Evolutionary conservation across 2,888 invertebrate species (phyloP), one percentile per base, ranked within the genome.

Genomic region (Stenodema calcarata): DNA sequence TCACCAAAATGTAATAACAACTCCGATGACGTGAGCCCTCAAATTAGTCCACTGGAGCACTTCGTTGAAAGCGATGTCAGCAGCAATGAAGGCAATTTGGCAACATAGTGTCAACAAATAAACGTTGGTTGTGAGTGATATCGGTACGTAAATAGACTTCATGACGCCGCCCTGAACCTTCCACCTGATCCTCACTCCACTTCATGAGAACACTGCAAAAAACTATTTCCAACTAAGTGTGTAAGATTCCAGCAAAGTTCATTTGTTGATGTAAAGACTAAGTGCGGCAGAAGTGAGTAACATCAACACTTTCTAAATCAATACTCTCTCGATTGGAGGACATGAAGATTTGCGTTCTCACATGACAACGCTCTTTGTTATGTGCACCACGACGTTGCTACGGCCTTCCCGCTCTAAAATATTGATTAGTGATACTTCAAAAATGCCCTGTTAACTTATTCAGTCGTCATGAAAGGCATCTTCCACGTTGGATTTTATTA

Each of bases 21-120:
- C 12, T 27, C 16, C 18, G 30, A 75, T 44, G 47, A 27, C n/a
- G 30, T 27, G 2, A 2, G 14, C 14, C 27, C 84, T 73, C 28
- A 84, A 28, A n/a, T 41, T 16, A 3, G 78, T n/a, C 86, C 78
- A 78, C 23, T 86, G 76, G n/a, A 69, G 18, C 50, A 78, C 11
- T 54, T 86, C 86, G 78, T 86, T 86, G 78, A 86, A 47, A 41
- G 78, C 54, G 54, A 86, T 54, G 69, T 86, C 86, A 12, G 28
- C 16, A 28, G 12, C 86, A 30, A 86, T 76, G 76, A 86, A 86
- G 30, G 41, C 16, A 16, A 78, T 86, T 86, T 86, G 76, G 27
- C 1, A n/a, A 14, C 35, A 14, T 16, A 86, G 23, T 9, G 86
- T 86, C 50, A 50, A 18, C 11, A 86, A 0, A 23, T 86, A 86